Conservation (phyloP, 2,888 invertebrate genomes). For the Eupithecia tripunctaria region DNA sequence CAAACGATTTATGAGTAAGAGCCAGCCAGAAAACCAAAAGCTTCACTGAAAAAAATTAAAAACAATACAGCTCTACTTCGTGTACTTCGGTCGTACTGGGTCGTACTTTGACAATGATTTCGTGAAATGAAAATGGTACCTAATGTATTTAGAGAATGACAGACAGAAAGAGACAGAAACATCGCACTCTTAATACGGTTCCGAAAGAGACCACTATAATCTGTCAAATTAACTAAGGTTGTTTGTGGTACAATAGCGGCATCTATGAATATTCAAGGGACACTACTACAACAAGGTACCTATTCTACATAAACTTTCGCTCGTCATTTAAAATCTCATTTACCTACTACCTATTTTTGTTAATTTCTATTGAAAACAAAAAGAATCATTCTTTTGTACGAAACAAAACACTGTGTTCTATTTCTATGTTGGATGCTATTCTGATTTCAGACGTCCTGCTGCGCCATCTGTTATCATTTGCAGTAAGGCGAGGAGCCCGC, state of each 20-base stretch:
- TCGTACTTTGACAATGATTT: slow-evolving; percentile 16
- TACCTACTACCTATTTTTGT: neutral
- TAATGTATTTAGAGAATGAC: slow-evolving; percentile 9
- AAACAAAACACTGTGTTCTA: neutral
- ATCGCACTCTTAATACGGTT: neutral
- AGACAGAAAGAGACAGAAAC: slow-evolving; percentile 15
- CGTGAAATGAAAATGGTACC: slow-evolving; percentile 16
- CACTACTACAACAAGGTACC: neutral
- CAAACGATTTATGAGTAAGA: slow-evolving; percentile 37
- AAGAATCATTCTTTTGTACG: neutral
- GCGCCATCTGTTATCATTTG: slow-evolving; percentile 11
- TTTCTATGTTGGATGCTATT: neutral
- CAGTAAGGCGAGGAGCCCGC: neutral
- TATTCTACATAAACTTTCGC: too few relatives aligned
- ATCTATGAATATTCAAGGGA: slow-evolving; percentile 14
- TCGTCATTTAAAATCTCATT: neutral
- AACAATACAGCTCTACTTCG: slow-evolving; percentile 4
- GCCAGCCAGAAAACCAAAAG: slow-evolving; percentile 25
- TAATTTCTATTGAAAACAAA: neutral
- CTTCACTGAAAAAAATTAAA: slow-evolving; percentile 29
- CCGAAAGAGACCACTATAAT: neutral
- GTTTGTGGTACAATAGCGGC: slow-evolving; percentile 6
- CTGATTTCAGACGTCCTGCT: neutral
- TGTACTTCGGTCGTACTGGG: too few relatives aligned
- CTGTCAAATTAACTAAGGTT: slow-evolving; percentile 14